phyloP scores from a whole-genome alignment of 2,113 vertebrate genomes.

The Columba janthina region DNA sequence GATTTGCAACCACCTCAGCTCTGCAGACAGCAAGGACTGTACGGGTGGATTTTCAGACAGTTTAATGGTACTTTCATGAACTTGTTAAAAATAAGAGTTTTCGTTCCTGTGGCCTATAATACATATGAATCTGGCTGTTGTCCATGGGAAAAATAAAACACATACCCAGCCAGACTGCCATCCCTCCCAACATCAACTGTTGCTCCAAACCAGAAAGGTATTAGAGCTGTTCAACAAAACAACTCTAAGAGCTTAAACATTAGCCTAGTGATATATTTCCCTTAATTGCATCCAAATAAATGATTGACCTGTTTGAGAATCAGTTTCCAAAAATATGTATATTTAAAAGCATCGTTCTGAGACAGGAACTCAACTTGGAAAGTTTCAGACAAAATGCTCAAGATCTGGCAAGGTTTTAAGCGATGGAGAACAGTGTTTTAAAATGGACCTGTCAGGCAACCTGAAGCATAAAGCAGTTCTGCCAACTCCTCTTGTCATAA shows the following conservation, averaged over 20 bases:
- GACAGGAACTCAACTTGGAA: background rate
- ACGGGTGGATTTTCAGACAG: background rate
- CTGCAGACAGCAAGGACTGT: background rate
- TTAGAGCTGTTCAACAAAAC: background rate
- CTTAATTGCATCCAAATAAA: background rate
- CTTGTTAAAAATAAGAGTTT: background rate
- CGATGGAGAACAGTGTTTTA: background rate
- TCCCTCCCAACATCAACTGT: background rate
- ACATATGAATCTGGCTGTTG: background rate
- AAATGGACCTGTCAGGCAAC: slow-evolving; percentile 7
- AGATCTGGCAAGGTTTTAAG: slow-evolving; percentile 1
- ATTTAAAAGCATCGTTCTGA: background rate
- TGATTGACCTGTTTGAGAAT: background rate
- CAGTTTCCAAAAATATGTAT: background rate
- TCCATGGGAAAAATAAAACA: background rate
- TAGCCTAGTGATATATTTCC: background rate
- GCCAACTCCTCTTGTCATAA: slow-evolving; percentile 1
- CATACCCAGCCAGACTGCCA: background rate
- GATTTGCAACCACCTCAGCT: background rate
- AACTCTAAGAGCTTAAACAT: background rate
- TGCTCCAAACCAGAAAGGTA: background rate
- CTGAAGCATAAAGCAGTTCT: background rate
- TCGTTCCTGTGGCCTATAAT: background rate
- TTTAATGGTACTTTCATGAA: background rate
- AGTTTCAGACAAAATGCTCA: background rate